Conservation (phyloP, 35 echinoderm and acorn worm genomes). For the Apostichopus japonicus region DNA sequence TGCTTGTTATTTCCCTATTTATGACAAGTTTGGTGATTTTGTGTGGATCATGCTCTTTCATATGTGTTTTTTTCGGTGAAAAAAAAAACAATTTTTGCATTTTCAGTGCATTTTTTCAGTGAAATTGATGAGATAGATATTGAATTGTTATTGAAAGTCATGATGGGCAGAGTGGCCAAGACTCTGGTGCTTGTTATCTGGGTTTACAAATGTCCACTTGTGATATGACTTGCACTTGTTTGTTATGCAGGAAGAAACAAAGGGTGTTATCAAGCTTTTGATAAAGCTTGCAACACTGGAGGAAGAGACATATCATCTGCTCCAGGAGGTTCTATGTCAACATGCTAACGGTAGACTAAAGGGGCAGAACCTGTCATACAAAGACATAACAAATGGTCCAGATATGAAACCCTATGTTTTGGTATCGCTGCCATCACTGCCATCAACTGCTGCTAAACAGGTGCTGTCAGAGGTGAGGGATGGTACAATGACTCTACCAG, state of each 20-base stretch:
- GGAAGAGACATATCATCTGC: slow-evolving; percentile 5
- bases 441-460: background rate
- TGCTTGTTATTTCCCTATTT: too few relatives aligned
- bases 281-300: slow-evolving; percentile 14
- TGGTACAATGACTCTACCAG: background rate
- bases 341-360: slow-evolving; percentile 3
- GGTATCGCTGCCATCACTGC: background rate
- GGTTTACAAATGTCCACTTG: too few relatives aligned
- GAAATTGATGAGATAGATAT: too few relatives aligned
- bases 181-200: too few relatives aligned
- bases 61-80: too few relatives aligned
- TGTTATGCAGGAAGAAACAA: slow-evolving; percentile 1
- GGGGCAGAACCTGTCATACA: background rate
- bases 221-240: background rate
- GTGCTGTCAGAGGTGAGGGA: slow-evolving; percentile 1
- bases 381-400: background rate
- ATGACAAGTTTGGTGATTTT: too few relatives aligned
- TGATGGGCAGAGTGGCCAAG: too few relatives aligned
- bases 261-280: background rate
- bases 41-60: too few relatives aligned
- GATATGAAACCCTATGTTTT: background rate
- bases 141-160: too few relatives aligned
- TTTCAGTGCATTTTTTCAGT: too few relatives aligned
- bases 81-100: too few relatives aligned
- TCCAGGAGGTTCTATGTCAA: background rate